Evolutionary conservation across 2,888 invertebrate species (phyloP).

Genomic region (Scaptomyza caliginosa): DNA sequence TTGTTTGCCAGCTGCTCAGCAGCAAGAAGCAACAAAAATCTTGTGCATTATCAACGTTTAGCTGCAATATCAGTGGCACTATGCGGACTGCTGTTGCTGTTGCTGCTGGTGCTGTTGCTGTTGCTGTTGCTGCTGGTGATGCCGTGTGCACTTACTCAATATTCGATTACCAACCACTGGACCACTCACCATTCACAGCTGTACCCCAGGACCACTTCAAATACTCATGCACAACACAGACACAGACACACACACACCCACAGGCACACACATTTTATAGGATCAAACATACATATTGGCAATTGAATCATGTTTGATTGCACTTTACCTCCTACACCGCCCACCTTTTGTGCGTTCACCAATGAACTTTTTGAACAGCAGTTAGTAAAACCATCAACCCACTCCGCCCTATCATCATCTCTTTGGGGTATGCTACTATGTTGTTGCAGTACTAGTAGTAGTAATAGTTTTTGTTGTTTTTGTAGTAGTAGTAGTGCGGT

Average conservation of each 20-base stretch:
- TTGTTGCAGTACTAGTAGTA: not conserved
- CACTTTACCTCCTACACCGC: not conserved
- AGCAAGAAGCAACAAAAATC: constrained; percentile 33
- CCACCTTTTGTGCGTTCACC: constrained; percentile 49
- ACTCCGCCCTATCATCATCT: not conserved
- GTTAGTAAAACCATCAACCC: constrained; percentile 21
- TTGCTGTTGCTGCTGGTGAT: not conserved
- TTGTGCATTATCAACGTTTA: constrained; percentile 74
- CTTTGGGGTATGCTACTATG: constrained; percentile 4
- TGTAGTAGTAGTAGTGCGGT: constrained; percentile 22
- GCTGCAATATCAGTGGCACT: constrained; percentile 69
- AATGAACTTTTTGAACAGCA: constrained; percentile 49
- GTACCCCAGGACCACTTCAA: constrained; percentile 21
- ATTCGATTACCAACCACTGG: constrained; percentile 66
- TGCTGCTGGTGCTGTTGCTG: not conserved
- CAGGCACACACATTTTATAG: constrained; percentile 25
- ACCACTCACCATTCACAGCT: constrained; percentile 14
- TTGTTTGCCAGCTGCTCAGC: constrained; percentile 5
- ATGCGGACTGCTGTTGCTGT: constrained; percentile 9
- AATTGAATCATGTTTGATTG: constrained; percentile 72
- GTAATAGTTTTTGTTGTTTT: not conserved
- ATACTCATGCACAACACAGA: constrained; percentile 12
- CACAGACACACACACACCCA: not conserved
- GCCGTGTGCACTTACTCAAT: constrained; percentile 70
- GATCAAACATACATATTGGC: constrained; percentile 57